These are phyloP conservation scores for Diabrotica balteata DNA, from an alignment of 2,888 invertebrate species.

Conservation along the genomic window DNA sequence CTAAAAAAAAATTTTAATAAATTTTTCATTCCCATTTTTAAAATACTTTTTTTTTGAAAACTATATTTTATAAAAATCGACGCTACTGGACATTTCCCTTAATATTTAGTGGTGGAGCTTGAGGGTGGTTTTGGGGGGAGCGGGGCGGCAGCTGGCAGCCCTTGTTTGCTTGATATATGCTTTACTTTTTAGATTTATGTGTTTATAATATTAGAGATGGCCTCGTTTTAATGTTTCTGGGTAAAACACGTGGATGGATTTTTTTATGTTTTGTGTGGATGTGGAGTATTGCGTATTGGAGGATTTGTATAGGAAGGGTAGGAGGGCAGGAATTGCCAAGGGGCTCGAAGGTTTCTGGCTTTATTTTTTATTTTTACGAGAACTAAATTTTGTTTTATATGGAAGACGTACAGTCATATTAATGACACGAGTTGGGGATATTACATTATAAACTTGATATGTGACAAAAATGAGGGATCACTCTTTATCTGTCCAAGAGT, in stretches of 20 bases:
- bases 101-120: constrained; percentile 48
- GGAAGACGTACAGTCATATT: neutral
- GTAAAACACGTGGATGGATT: constrained; percentile 42
- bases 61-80: neutral
- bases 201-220: constrained; percentile 54
- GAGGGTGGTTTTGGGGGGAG: constrained; percentile 36
- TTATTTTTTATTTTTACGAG: constrained; percentile 21
- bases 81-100: constrained; percentile 34
- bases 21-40: too few relatives aligned
- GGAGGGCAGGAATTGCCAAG: constrained; percentile 18
- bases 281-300: constrained; percentile 34
- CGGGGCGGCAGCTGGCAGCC: constrained; percentile 50
- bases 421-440: too few relatives aligned
- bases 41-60: too few relatives aligned
- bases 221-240: constrained; percentile 44
- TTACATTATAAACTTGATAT: too few relatives aligned
- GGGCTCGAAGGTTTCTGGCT: constrained; percentile 20
- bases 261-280: constrained; percentile 34
- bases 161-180: constrained; percentile 54
- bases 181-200: constrained; percentile 56
- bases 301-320: constrained; percentile 10
- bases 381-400: constrained; percentile 23
- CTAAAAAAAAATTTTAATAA: too few relatives aligned
- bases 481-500: too few relatives aligned
- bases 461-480: too few relatives aligned